phyloP scores from a whole-genome alignment of 2,888 invertebrate species.

The Cephus sareptanus region DNA sequence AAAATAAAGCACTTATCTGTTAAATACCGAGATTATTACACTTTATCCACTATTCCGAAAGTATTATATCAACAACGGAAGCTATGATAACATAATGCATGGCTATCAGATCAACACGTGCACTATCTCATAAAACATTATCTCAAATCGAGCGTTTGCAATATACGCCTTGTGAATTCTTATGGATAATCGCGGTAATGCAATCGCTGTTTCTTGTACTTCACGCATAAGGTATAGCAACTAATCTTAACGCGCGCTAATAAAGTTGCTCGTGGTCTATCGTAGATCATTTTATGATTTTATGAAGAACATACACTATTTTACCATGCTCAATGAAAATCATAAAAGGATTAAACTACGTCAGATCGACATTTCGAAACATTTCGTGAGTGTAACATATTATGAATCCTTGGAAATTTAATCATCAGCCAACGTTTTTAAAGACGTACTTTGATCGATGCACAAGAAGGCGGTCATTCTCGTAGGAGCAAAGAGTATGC shows the following conservation, averaged over 20 bases:
- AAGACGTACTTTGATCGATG: constrained; percentile 28
- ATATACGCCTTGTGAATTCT: not conserved
- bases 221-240: not conserved
- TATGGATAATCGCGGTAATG: not conserved
- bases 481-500: constrained; percentile 32
- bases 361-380: not conserved
- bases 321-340: not conserved
- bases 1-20: not conserved
- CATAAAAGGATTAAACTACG: not conserved
- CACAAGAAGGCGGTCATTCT: constrained; percentile 43
- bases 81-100: not conserved
- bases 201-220: not conserved
- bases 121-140: not conserved
- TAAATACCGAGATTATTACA: not conserved
- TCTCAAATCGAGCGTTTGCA: not conserved
- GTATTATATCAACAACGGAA: not conserved
- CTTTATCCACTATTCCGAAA: not conserved
- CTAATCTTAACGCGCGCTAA: not conserved
- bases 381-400: too few relatives aligned
- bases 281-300: not conserved
- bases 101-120: not conserved
- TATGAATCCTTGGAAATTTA: too few relatives aligned
- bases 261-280: too few relatives aligned
- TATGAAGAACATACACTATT: not conserved
- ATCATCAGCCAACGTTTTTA: not conserved